Evolutionary conservation across 2,113 vertebrate genomes (phyloP), one percentile per base, ranked within the genome.

Genomic region (Electrona antarctica): DNA sequence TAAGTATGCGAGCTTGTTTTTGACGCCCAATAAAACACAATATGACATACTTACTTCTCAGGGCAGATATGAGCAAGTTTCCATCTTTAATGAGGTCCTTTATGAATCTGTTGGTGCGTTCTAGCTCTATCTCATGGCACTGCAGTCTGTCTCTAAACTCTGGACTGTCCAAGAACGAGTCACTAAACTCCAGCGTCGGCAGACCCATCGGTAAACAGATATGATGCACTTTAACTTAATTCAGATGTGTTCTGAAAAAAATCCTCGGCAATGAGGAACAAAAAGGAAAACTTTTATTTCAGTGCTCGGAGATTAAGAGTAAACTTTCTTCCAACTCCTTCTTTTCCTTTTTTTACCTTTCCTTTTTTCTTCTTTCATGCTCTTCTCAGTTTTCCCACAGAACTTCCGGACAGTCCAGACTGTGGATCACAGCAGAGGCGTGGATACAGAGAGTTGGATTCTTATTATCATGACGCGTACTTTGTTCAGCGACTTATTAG

Each of bases 11-110:
- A 5, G 11, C 6, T 50, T 28, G 63, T 51, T 41, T 41, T 41
- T 41, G 33, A 41, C 33, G 33, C 33, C 33, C 33, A 41, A 21
- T 21, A 41, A 41, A 41, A 41, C 33, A 41, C 3, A 41, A 41
- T 1, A 41, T 41, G 21, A 41, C 33, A 41, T 41, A 94, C 97
- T 97, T 85, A 98, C 97, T 96, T 86, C 91, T 92, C 83, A 99
- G 90, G 1, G 97, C 96, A 59, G 95, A 95, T 58, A 98, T 97
- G 55, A 98, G 96, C 87, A 96, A 93, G 67, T 95, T 96, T 71
- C 97, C 97, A 87, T 99, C 97, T 91, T 98, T 98, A 60, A 99
- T 96, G 1, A 98, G 94, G 80, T 98, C 96, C 82, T 99, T 98
- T 73, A 99, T 99, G 88, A 98, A 99, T 87, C 97, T 96, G 93